Percentiles rank a stretch among this genome's conserved stretches.
Conservation (phyloP, 1,140 invertebrate genomes). For the Drosophila mojavensis region DNA sequence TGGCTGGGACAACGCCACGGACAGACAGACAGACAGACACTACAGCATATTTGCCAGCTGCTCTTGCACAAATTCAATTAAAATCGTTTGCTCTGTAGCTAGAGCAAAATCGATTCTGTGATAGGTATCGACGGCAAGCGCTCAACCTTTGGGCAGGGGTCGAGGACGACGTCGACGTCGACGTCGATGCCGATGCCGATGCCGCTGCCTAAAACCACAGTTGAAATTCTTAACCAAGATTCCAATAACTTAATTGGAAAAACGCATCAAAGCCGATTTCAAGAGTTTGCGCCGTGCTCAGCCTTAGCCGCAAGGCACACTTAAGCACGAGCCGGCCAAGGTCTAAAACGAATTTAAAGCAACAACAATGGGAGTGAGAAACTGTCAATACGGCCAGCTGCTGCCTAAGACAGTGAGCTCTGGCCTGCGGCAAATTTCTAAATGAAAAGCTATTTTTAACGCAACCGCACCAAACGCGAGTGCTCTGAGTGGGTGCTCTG, state of each 20-base stretch:
- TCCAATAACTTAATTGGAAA: conserved; percentile 60
- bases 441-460: conserved; percentile 40
- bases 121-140: conserved; percentile 30
- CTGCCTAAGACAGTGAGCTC: neutral
- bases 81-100: conserved; percentile 29
- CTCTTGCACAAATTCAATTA: conserved; percentile 59
- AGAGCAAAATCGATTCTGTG: conserved; percentile 35
- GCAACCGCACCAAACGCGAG: conserved; percentile 5
- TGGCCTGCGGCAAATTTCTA: conserved; percentile 29
- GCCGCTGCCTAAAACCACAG: conserved; percentile 23
- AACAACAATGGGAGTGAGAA: conserved; percentile 13
- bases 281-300: conserved; percentile 13
- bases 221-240: conserved; percentile 35
- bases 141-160: neutral
- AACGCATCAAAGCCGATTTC: conserved; percentile 50
- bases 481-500: conserved; percentile 1
- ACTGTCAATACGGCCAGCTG: conserved; percentile 34
- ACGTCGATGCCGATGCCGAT: too few relatives aligned
- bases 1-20: neutral
- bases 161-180: neutral
- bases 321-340: conserved; percentile 20
- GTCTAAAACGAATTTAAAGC: conserved; percentile 28
- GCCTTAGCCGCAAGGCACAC: conserved; percentile 23
- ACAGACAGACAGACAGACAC: too few relatives aligned
- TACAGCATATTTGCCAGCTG: conserved; percentile 22